These are phyloP conservation scores for Ceyx cyanopectus DNA, from an alignment of 2,113 vertebrate species.

Conservation along the genomic window DNA sequence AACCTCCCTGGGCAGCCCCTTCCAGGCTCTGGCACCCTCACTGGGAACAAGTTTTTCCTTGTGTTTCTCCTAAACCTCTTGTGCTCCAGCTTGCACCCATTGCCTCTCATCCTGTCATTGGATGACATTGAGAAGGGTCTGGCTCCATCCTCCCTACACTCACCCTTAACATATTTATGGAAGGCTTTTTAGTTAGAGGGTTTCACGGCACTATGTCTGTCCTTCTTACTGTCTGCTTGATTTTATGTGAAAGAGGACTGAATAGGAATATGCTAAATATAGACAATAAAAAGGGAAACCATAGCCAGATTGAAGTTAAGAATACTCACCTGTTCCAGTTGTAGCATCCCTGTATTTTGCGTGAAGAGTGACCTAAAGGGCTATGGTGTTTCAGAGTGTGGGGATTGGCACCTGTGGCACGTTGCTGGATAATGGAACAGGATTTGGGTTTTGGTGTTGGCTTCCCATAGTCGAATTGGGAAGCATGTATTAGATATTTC, in stretches of 20 bases:
- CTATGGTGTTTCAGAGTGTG: not conserved
- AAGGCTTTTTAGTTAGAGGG: not conserved
- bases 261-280: not conserved
- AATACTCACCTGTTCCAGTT: not conserved
- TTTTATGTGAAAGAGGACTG: not conserved
- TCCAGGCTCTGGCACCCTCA: too few species aligned
- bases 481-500: not conserved
- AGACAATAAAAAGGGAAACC: not conserved
- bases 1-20: too few species aligned
- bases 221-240: not conserved
- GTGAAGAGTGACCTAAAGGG: accelerated
- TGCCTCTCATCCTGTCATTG: too few species aligned
- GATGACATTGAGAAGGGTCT: too few species aligned
- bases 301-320: not conserved
- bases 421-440: not conserved
- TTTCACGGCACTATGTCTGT: not conserved
- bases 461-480: not conserved
- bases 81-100: too few species aligned
- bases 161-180: not conserved
- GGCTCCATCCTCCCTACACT: too few species aligned
- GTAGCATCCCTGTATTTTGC: not conserved
- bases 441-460: not conserved
- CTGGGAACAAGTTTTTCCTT: too few species aligned
- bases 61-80: too few species aligned
- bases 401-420: not conserved